Percentiles rank a stretch among this genome's conserved stretches.
phyloP scores from a whole-genome alignment of 2,888 invertebrate genomes.

The Crepidodera aurea region DNA sequence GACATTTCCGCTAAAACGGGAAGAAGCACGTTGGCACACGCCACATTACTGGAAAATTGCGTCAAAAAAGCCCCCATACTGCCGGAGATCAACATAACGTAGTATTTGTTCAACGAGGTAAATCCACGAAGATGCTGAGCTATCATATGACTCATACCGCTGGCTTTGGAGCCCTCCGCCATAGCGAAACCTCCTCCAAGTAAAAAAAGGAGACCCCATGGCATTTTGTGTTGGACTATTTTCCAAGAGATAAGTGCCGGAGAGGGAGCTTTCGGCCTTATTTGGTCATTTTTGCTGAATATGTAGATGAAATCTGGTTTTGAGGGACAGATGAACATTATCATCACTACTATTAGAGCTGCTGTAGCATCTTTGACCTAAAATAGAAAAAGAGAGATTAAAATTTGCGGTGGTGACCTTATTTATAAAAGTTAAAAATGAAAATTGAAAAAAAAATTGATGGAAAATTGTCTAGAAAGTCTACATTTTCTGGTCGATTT shows the following conservation, averaged over 20 bases:
- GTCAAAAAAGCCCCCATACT: slow-evolving; percentile 83
- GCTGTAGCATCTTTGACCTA: slow-evolving; percentile 84
- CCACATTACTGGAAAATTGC: slow-evolving; percentile 90
- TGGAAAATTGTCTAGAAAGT: too few species aligned
- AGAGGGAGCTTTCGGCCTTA: slow-evolving; percentile 70
- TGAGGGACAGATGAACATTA: slow-evolving; percentile 86
- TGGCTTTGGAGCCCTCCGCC: slow-evolving; percentile 80
- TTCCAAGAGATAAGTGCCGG: slow-evolving; percentile 84
- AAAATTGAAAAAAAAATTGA: too few species aligned
- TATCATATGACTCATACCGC: slow-evolving; percentile 77
- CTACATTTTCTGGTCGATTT: too few species aligned
- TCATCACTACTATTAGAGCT: slow-evolving; percentile 81
- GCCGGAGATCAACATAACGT: slow-evolving; percentile 79
- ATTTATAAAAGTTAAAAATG: too few species aligned
- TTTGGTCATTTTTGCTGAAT: slow-evolving; percentile 67
- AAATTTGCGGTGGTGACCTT: too few species aligned
- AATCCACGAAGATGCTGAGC: slow-evolving; percentile 76
- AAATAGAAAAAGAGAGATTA: too few species aligned
- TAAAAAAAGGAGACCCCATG: slow-evolving; percentile 89
- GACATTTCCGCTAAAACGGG: slow-evolving; percentile 85
- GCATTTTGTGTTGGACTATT: slow-evolving; percentile 82
- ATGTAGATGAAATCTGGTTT: slow-evolving; percentile 78
- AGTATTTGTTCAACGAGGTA: slow-evolving; percentile 68
- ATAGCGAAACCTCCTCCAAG: slow-evolving; percentile 92
- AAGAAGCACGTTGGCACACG: slow-evolving; percentile 86